Evolutionary conservation across 2,888 invertebrate genomes (phyloP), one percentile per base, ranked within the genome.

Genomic region (Orthosia cruda): DNA sequence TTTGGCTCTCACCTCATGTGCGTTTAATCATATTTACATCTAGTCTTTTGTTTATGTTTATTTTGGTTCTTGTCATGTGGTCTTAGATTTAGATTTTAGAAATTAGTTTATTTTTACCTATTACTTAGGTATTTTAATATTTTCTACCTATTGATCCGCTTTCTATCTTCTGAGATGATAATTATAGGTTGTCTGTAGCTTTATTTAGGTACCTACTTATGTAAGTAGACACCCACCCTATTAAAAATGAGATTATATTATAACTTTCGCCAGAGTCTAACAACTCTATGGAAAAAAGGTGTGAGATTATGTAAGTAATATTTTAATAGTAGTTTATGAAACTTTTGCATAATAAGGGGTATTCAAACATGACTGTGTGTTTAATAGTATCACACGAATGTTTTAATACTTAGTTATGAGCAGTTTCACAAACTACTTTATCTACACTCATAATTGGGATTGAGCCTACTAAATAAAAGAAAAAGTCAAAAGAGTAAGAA

Each of bases 1-100:
- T 49, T 81, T 77, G 77, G 76, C 61, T 57, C 54, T 16, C 50
- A 47, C 23, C n/a, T 63, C 18, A 16, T 11, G 40, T 49, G 20
- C 15, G n/a, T 65, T 65, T 61, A 75, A 50, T 61, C 59, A 74
- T 16, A 62, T 55, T 55, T n/a, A 11, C 45, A 32, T 32, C 55
- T 49, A 77, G 12, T 65, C 40, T 26, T 9, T 47, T 59, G 32
- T 49, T 79, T 26, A 23, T 47, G 45, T 49, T 71, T 49, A 49
- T 54, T 52, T 71, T 79, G 20, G 7, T 23, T 58, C 23, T 0
- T 7, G 23, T 47, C 18, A 13, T 70, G 52, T 18, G 13, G n/a
- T 26, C 0, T 77, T 23, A 18, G 45, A 79, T 32, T 71, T 47
- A 12, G 45, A 3, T 71, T 32, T 71, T 47, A 12, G 45, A 3